Evolutionary conservation across 2,888 invertebrate genomes (phyloP).

Genomic region (Nebria salina): DNA sequence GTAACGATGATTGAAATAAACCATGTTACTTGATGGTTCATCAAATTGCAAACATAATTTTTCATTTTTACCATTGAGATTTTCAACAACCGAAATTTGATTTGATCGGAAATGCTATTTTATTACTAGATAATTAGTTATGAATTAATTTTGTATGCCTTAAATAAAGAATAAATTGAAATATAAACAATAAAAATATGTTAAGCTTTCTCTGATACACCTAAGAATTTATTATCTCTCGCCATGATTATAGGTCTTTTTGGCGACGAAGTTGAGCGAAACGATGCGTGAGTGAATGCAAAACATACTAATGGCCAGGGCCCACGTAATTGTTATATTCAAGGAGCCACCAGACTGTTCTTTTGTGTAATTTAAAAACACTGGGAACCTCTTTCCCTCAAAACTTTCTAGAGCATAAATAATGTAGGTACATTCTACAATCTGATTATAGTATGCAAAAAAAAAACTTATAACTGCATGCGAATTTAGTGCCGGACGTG

Average conservation of each 20-base stretch:
- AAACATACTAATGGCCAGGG: slow-evolving; percentile 33
- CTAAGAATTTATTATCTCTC: slow-evolving; percentile 12
- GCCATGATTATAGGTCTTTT: slow-evolving; percentile 5
- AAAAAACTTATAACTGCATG: slow-evolving; percentile 23
- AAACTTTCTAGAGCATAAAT: slow-evolving; percentile 46
- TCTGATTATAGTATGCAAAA: slow-evolving; percentile 42
- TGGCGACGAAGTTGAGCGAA: slow-evolving; percentile 7
- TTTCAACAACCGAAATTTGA: too few relatives aligned
- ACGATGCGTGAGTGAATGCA: slow-evolving; percentile 28
- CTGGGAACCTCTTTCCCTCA: slow-evolving; percentile 28
- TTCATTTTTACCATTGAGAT: neutral
- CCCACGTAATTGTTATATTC: slow-evolving; percentile 40
- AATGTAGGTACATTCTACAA: slow-evolving; percentile 29
- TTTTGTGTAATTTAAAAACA: neutral
- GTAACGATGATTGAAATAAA: slow-evolving; percentile 3
- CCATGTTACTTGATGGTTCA: neutral
- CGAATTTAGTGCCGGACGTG: slow-evolving; percentile 32
- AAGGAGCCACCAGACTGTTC: slow-evolving; percentile 34
- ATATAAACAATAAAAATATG: neutral
- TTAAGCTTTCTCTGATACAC: slow-evolving; percentile 14
- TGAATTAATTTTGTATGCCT: too few relatives aligned
- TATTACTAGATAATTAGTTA: too few relatives aligned
- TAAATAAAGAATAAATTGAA: too few relatives aligned
- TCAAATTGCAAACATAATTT: neutral
- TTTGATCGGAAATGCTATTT: too few relatives aligned